These are phyloP conservation scores for Tamandua tetradactyla DNA, from an alignment of 2,797 vertebrate genomes.

Conservation along the genomic window DNA sequence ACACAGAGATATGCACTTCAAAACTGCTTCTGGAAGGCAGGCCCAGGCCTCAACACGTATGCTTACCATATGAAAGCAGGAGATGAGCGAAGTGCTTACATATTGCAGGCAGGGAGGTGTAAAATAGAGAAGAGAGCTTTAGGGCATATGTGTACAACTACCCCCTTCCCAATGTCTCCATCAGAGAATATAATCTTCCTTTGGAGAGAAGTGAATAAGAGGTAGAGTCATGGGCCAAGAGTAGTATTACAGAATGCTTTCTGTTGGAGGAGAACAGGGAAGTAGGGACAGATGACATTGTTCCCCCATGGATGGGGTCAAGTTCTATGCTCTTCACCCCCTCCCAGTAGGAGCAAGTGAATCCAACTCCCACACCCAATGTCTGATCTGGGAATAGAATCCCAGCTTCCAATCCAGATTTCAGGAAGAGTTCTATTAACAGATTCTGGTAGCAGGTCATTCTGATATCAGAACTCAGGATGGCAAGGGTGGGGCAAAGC, in stretches of 20 bases:
- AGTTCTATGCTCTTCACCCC: neutral
- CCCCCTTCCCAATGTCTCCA: neutral
- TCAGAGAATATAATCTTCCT: neutral
- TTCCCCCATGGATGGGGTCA: neutral
- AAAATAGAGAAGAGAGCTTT: neutral
- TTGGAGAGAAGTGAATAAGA: conserved; percentile 17
- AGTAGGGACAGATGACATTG: neutral
- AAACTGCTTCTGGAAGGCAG: conserved; percentile 5
- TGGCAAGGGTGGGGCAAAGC: neutral
- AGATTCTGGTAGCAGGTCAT: conserved; percentile 8
- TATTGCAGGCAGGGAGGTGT: neutral
- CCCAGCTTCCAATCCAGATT: conserved; percentile 28
- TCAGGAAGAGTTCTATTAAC: conserved; percentile 32
- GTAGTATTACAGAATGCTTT: neutral
- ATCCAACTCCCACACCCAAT: neutral
- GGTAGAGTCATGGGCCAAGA: neutral
- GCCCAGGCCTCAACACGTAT: neutral
- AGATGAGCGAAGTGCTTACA: neutral
- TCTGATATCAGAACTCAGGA: neutral
- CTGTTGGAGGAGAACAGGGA: conserved; percentile 15
- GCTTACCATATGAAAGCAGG: neutral
- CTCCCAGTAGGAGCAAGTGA: neutral
- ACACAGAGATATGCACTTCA: conserved; percentile 36
- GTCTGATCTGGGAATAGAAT: conserved; percentile 22
- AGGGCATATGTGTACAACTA: neutral